Percentiles rank a stretch among this genome's conserved stretches.
These are phyloP conservation scores for Leistus spinibarbis DNA, from an alignment of 2,888 invertebrate genomes.

Conservation along the genomic window DNA sequence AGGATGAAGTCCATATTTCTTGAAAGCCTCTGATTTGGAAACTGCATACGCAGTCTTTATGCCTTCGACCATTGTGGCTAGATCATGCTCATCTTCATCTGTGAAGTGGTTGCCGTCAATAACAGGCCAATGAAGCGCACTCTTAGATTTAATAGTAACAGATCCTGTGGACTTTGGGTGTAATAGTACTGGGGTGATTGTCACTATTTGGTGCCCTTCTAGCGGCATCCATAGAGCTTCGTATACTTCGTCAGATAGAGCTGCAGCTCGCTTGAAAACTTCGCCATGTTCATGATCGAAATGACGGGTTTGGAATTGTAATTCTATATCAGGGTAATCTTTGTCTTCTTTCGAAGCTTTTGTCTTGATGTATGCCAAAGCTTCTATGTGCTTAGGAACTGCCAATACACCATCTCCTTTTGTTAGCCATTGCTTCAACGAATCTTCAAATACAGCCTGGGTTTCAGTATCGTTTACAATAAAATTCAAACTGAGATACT, in stretches of 20 bases:
- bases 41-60: slow-evolving; percentile 61
- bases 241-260: slow-evolving; percentile 64
- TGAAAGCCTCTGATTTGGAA: slow-evolving; percentile 58
- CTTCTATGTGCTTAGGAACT: slow-evolving; percentile 51
- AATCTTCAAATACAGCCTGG: background rate
- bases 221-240: slow-evolving; percentile 63
- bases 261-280: slow-evolving; percentile 47
- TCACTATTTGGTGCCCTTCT: slow-evolving; percentile 51
- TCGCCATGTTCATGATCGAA: slow-evolving; percentile 40
- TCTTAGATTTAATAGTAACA: slow-evolving; percentile 69
- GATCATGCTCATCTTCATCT: slow-evolving; percentile 62
- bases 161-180: slow-evolving; percentile 74
- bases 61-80: slow-evolving; percentile 58
- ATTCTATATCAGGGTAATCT: slow-evolving; percentile 69
- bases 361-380: slow-evolving; percentile 63
- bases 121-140: slow-evolving; percentile 75
- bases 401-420: slow-evolving; percentile 28
- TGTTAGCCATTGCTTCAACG: slow-evolving; percentile 13
- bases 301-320: slow-evolving; percentile 58
- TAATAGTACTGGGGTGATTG: slow-evolving; percentile 71
- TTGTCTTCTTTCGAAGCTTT: slow-evolving; percentile 60
- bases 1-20: slow-evolving; percentile 55
- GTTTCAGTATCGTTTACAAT: slow-evolving; percentile 54
- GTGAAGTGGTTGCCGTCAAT: slow-evolving; percentile 82
- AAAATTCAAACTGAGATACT: slow-evolving; percentile 68